These are phyloP conservation scores for Crotalus viridis DNA, from an alignment of 2,113 vertebrate species.

Conservation along the genomic window DNA sequence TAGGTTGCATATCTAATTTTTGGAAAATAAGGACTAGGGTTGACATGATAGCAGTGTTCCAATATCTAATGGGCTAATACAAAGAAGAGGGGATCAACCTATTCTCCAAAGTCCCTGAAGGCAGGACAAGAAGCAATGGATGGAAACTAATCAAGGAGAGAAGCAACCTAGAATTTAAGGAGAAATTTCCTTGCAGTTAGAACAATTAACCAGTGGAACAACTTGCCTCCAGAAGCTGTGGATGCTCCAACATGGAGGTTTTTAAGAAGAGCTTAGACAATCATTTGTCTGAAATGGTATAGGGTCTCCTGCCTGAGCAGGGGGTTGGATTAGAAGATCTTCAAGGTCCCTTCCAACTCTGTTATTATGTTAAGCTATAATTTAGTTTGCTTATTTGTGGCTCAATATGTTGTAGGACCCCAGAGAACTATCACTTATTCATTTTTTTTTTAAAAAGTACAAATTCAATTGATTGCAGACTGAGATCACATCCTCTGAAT, in stretches of 20 bases:
- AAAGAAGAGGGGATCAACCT: background rate
- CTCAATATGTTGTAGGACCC: background rate
- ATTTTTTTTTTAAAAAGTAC: background rate
- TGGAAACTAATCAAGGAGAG: background rate
- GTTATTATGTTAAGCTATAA: background rate
- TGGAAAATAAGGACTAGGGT: background rate
- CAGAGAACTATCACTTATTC: background rate
- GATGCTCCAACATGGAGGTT: background rate
- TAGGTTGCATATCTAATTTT: background rate
- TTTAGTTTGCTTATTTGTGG: background rate
- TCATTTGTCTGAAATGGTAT: background rate
- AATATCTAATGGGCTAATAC: background rate
- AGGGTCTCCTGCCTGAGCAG: background rate
- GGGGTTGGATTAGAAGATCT: background rate
- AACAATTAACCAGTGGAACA: background rate
- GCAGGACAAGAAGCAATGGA: background rate
- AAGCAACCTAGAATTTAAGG: background rate
- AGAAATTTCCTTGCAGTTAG: background rate
- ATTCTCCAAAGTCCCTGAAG: background rate
- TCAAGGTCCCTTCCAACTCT: background rate
- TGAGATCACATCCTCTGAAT: background rate
- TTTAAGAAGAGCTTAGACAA: background rate
- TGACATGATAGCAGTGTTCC: background rate
- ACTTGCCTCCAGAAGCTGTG: background rate
- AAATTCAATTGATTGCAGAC: background rate